A percentile compares a stretch with the other conserved stretches of the same genome.
Conservation (phyloP, 2,888 invertebrate species). For the Drosophila mulleri region DNA sequence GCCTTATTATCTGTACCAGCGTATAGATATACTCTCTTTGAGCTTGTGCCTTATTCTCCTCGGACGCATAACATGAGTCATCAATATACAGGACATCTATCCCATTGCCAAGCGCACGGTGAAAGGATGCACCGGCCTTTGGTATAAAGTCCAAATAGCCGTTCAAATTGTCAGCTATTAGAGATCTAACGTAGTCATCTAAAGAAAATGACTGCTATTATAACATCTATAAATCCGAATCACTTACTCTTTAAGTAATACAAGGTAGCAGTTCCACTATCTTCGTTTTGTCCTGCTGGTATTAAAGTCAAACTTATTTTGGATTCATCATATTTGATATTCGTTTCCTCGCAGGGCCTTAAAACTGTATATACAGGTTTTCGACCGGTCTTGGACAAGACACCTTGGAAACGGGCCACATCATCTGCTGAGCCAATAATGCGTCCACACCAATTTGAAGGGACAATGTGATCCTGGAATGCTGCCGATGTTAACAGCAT, state of each 20-base stretch:
- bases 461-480: slow-evolving; percentile 37
- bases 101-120: slow-evolving; percentile 28
- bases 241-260: slow-evolving; percentile 58
- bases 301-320: slow-evolving; percentile 43
- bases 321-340: slow-evolving; percentile 6
- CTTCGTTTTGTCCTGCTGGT: slow-evolving; percentile 29
- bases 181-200: slow-evolving; percentile 31
- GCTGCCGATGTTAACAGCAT: slow-evolving; percentile 58
- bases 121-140: slow-evolving; percentile 43
- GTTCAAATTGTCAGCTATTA: slow-evolving; percentile 48
- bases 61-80: slow-evolving; percentile 27
- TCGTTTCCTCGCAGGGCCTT: slow-evolving; percentile 25
- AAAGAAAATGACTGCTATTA: not conserved
- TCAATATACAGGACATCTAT: slow-evolving; percentile 64
- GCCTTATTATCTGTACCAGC: slow-evolving; percentile 48
- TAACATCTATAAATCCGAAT: not conserved
- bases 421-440: slow-evolving; percentile 52
- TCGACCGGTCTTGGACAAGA: not conserved
- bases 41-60: not conserved
- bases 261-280: slow-evolving; percentile 12
- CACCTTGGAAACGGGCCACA: slow-evolving; percentile 18
- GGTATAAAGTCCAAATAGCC: slow-evolving; percentile 54
- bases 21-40: slow-evolving; percentile 44
- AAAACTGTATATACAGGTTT: slow-evolving; percentile 19
- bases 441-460: slow-evolving; percentile 39